Conservation (phyloP, 2,797 vertebrate species). For the Xiphorhynchus erythropygius region DNA sequence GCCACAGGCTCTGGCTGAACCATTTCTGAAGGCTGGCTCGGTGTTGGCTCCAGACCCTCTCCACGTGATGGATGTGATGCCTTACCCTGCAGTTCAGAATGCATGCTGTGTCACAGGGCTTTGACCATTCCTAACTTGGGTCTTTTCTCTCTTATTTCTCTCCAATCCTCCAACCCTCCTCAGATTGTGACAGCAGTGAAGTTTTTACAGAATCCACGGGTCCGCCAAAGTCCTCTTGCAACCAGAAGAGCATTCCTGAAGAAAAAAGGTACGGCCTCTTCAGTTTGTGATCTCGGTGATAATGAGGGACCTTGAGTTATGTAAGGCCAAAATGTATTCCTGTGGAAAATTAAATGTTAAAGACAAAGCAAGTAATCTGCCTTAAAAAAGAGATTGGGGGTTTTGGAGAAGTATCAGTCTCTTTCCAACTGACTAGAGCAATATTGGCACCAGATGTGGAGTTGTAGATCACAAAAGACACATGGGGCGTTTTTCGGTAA, state of each 20-base stretch:
- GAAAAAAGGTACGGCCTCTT: slow-evolving; percentile 90
- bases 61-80: neutral
- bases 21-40: neutral
- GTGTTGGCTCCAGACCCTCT: neutral
- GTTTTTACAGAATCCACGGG: slow-evolving; percentile 94
- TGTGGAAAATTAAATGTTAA: neutral
- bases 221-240: slow-evolving; percentile 89
- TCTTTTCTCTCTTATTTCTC: slow-evolving; percentile 44
- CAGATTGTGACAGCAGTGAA: slow-evolving; percentile 95
- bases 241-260: slow-evolving; percentile 93
- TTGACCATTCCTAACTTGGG: neutral
- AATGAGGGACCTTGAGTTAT: neutral
- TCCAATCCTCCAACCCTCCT: slow-evolving; percentile 11
- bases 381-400: neutral
- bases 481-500: neutral
- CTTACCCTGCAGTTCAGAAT: neutral
- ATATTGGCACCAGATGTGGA: slow-evolving; percentile 18
- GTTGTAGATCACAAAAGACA: neutral
- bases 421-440: neutral
- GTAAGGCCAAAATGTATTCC: neutral
- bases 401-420: neutral
- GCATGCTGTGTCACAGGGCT: neutral
- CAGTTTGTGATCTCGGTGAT: neutral
- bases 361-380: neutral
- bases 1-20: neutral